A percentile compares a stretch with the other conserved stretches of the same genome.
These are phyloP conservation scores for Protosalanx chinensis DNA, from an alignment of 2,797 vertebrate species.

Conservation along the genomic window DNA sequence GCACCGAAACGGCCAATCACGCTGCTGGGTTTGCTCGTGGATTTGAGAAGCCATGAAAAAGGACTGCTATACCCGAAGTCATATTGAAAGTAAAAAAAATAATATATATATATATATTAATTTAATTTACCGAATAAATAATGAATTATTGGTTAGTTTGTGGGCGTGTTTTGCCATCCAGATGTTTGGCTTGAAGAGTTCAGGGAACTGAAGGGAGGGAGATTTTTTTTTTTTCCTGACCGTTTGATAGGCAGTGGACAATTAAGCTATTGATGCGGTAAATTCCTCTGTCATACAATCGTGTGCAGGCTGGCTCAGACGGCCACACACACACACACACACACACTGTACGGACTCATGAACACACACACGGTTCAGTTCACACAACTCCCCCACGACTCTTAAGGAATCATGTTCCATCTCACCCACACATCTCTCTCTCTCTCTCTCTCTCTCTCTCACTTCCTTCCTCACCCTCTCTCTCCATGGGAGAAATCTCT, in stretches of 20 bases:
- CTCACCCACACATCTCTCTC: constrained; percentile 15
- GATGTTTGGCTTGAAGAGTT: not conserved
- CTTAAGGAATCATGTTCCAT: constrained; percentile 21
- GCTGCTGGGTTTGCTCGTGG: not conserved
- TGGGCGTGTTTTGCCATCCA: no score
- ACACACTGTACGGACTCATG: not conserved
- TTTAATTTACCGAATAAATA: constrained; percentile 23
- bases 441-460: not conserved
- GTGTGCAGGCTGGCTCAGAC: not conserved
- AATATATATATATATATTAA: not conserved
- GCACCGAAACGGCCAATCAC: constrained; percentile 10
- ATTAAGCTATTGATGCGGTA: constrained; percentile 35
- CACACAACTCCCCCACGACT: not conserved
- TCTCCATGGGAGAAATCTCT: constrained; percentile 5
- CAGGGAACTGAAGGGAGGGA: not conserved
- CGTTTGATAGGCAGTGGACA: constrained; percentile 32
- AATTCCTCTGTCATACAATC: constrained; percentile 24
- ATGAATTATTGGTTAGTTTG: no score
- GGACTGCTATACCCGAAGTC: no score
- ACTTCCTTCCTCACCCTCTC: not conserved
- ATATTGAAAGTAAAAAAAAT: no score
- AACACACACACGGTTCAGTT: not conserved
- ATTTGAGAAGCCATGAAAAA: no score
- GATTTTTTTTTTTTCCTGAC: constrained; percentile 32
- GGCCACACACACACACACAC: constrained; percentile 1